Base-by-base conservation (phyloP, 2,797 vertebrate species). In the Coracias cyanogaster region DNA sequence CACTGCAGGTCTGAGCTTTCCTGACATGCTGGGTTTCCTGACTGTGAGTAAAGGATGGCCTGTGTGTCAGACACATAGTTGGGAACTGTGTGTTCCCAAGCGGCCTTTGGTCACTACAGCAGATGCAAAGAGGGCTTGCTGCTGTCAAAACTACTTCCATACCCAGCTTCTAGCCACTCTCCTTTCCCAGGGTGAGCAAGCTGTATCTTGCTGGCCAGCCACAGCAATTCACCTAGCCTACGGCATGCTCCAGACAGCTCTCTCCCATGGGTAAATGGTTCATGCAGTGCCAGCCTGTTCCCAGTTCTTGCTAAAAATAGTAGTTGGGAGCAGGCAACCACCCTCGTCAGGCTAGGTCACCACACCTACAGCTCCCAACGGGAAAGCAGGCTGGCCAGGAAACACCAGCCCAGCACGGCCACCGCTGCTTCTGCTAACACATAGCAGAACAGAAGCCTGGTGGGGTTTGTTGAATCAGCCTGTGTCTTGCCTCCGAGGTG, bases 131-230 rank as follows among this genome's bases (percentile, higher is more conserved):
- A 48, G 10, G 11, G 49, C 45, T 76, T 58, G 41, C 37, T 55
- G 22, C 74, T 79, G 58, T 54, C 67, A 84, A 16, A 84, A 65
- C 19, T 21, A 43, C 58, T 65, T 25, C 51, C 0, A 2, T 8
- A 31, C 7, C 21, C 58, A 49, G 22, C 19, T 82, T 57, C 57
- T 15, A 57, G 54, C 29, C 73, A 21, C 31, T 31, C 18, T 43
- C 10, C 41, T 54, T 64, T 71, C 80, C 43, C 57, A 91, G 58
- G 41, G 45, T 0, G 0, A 92, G 49, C 1, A 0, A 65, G 26
- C 55, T 62, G 17, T 10, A 10, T 49, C 46, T 14, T 57, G 73
- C 41, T 69, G 52, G 49, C 52, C 66, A 82, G 78, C 31, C 86
- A 67, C 39, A 79, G 45, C 57, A 64, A 51, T 39, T 82, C 15